Conservation (phyloP, 2,113 vertebrate species). For the Leiothrix lutea region DNA sequence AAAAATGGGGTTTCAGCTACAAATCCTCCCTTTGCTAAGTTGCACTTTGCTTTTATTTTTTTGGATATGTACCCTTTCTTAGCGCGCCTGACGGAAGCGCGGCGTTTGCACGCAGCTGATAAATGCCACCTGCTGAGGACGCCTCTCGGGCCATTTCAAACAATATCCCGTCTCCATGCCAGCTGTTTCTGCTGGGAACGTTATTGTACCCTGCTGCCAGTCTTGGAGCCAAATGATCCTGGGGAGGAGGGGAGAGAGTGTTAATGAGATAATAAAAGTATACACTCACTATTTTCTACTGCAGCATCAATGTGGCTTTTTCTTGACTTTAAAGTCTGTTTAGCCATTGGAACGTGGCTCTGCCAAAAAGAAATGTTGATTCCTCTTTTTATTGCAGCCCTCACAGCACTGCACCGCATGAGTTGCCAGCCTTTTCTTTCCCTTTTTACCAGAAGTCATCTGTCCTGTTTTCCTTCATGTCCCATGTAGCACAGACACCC, state of each 20-base stretch:
- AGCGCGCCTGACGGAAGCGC: rapidly evolving
- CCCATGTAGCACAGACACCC: neutral
- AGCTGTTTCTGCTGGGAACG: conserved; percentile 28
- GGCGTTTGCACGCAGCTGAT: neutral
- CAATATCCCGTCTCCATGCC: neutral
- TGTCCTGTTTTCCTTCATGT: neutral
- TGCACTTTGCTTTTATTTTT: neutral
- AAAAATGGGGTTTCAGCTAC: neutral
- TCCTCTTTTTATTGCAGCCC: neutral
- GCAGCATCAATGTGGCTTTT: neutral
- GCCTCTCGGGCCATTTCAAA: neutral
- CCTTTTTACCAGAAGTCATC: neutral
- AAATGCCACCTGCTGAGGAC: neutral
- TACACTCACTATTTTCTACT: neutral
- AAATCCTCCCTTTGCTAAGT: neutral
- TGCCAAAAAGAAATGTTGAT: neutral
- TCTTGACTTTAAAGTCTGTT: neutral
- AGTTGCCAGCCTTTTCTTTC: neutral
- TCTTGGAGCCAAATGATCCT: conserved; percentile 8
- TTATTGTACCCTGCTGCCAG: neutral
- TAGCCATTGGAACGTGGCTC: neutral
- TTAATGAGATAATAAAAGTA: conserved; percentile 33
- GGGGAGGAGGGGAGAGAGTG: neutral
- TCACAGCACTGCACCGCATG: neutral
- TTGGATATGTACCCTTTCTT: neutral